Evolutionary conservation across 2,797 vertebrate species (phyloP).

Genomic region (Trachops cirrhosus): DNA sequence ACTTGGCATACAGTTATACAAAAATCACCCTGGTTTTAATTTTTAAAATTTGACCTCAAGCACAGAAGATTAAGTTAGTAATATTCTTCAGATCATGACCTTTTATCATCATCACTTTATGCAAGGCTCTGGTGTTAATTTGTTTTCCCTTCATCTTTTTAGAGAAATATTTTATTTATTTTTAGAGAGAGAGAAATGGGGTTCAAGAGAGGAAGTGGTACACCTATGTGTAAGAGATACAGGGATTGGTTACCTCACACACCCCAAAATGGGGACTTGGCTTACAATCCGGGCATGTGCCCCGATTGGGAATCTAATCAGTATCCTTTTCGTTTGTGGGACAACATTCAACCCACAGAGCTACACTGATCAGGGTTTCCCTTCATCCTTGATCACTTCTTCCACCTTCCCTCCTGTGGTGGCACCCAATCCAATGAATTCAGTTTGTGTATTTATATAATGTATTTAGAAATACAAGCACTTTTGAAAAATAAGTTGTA

Average conservation of each 20-base stretch:
- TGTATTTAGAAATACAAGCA: neutral
- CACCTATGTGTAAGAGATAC: too few relatives aligned
- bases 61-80: neutral
- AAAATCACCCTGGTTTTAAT: neutral
- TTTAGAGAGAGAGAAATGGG: too few relatives aligned
- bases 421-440: neutral
- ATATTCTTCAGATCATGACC: neutral
- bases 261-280: too few relatives aligned
- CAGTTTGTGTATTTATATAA: neutral
- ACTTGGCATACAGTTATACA: too few relatives aligned
- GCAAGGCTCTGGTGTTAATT: neutral
- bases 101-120: neutral
- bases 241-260: too few relatives aligned
- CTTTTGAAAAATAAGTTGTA: neutral
- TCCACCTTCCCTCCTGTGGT: neutral
- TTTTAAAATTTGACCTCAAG: neutral
- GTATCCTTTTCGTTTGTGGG: too few relatives aligned
- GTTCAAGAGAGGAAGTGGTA: too few relatives aligned
- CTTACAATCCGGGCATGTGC: too few relatives aligned
- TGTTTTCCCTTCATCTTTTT: neutral
- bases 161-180: too few relatives aligned
- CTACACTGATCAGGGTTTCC: neutral
- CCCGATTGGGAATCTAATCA: too few relatives aligned
- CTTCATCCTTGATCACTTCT: neutral
- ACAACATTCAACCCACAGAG: too few relatives aligned